Evolutionary conservation across 1,140 invertebrate genomes (phyloP).

Genomic region (Cepaea nemoralis): DNA sequence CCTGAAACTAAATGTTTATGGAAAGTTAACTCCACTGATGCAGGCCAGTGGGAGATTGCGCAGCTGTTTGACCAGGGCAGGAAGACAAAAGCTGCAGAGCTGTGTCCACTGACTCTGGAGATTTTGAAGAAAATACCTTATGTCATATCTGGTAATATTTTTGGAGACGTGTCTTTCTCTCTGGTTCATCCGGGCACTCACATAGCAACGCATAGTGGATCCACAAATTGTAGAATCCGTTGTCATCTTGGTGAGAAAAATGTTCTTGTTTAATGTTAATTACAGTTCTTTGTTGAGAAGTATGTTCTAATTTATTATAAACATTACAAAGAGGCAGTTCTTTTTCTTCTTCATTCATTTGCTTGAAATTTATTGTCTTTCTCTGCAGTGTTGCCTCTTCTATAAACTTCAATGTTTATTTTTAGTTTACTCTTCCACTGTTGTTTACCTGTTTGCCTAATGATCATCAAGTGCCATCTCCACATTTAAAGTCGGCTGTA

Average conservation of each 20-base stretch:
- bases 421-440: too few species aligned
- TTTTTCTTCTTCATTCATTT: too few species aligned
- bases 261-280: too few species aligned
- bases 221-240: conserved; percentile 33
- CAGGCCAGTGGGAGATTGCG: conserved; percentile 23
- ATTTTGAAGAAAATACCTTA: conserved; percentile 26
- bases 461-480: too few species aligned
- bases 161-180: conserved; percentile 34
- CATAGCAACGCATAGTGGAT: conserved; percentile 32
- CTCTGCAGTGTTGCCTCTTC: too few species aligned
- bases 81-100: conserved; percentile 19
- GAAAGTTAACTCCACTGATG: conserved; percentile 16
- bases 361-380: too few species aligned
- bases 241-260: conserved; percentile 40
- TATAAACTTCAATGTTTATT: too few species aligned
- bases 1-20: conserved; percentile 23
- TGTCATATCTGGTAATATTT: conserved; percentile 21
- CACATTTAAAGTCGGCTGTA: too few species aligned
- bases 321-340: too few species aligned
- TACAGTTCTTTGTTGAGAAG: too few species aligned
- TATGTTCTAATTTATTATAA: too few species aligned
- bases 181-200: conserved; percentile 24
- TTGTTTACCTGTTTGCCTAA: too few species aligned
- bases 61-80: conserved; percentile 33
- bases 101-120: conserved; percentile 33